Base-by-base conservation (phyloP, 2,888 invertebrate genomes). In the Meteorus cinctellus region DNA sequence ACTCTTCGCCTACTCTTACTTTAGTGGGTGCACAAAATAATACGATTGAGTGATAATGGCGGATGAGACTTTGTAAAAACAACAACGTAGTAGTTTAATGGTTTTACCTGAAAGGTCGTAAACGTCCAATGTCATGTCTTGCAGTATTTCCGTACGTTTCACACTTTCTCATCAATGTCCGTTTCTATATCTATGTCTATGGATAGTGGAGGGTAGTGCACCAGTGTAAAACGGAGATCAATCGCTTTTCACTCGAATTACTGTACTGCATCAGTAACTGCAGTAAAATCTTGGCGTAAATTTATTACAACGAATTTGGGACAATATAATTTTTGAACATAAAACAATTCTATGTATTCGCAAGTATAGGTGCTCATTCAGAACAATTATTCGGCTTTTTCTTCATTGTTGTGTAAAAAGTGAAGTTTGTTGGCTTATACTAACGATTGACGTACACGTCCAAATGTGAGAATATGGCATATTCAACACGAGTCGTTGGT, bases 11-110 rank as follows among this genome's bases (percentile, higher is more conserved):
- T 60, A 45, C 36, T 71, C n/a, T n/a, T 59, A 10, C 16, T 29
- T 31, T 14, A 27, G 19, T 16, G 16, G 36, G 27, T 10, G 31
- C 14, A 27, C 16, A 60, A 71, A 36, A 60, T 29, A 27, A 29
- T n/a, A 59, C 59, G 71, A 71, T 71, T 45, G 60, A 71, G 71
- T 71, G 60, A 71, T 68, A 48, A 68, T 68, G 48, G 14, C 24
- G 41, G 45, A 45, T 45, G 24, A 41, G 16, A n/a, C 14, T 45
- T 68, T 6, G 19, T 24, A 29, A 24, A 14, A 48, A 51, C 68
- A 68, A 45, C 45, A n/a, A n/a, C 45, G 31, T 67, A 19, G 36
- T 29, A 68, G 3, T 68, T 51, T 51, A 55, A 55, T 55, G n/a
- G 19, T 55, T 27, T 16, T 45, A 41, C 66, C 41, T 66, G 41